A percentile compares a stretch with the other conserved stretches of the same genome.
phyloP scores from a whole-genome alignment of 2,888 invertebrate species.

The Agrochola circellaris region DNA sequence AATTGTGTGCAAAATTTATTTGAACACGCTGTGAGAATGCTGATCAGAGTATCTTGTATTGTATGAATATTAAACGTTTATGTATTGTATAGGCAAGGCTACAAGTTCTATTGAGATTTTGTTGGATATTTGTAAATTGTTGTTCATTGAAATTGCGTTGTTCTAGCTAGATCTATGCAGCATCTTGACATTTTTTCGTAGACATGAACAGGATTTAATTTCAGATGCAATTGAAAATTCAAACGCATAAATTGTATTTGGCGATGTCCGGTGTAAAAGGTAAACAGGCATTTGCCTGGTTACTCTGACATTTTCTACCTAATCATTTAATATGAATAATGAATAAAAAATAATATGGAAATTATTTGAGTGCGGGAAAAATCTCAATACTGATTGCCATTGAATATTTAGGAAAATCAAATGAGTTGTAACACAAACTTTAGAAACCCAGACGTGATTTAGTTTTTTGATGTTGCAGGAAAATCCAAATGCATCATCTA shows the following conservation, averaged over 20 bases:
- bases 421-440: background rate
- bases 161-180: background rate
- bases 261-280: background rate
- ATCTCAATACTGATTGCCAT: background rate
- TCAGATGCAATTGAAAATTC: background rate
- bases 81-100: constrained; percentile 46
- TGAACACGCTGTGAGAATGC: constrained; percentile 51
- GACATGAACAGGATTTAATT: background rate
- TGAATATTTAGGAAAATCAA: background rate
- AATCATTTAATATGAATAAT: background rate
- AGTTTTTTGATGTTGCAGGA: background rate
- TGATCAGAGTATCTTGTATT: constrained; percentile 41
- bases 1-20: constrained; percentile 54
- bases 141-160: background rate
- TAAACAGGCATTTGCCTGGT: background rate
- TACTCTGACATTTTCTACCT: background rate
- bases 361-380: background rate
- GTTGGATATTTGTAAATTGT: constrained; percentile 5
- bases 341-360: background rate
- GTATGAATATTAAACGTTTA: constrained; percentile 57
- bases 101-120: constrained; percentile 21
- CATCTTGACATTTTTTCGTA: background rate
- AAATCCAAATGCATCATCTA: background rate
- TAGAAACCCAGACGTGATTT: background rate
- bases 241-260: background rate